phyloP scores from a whole-genome alignment of 2,113 vertebrate genomes.

The Tautogolabrus adspersus region DNA sequence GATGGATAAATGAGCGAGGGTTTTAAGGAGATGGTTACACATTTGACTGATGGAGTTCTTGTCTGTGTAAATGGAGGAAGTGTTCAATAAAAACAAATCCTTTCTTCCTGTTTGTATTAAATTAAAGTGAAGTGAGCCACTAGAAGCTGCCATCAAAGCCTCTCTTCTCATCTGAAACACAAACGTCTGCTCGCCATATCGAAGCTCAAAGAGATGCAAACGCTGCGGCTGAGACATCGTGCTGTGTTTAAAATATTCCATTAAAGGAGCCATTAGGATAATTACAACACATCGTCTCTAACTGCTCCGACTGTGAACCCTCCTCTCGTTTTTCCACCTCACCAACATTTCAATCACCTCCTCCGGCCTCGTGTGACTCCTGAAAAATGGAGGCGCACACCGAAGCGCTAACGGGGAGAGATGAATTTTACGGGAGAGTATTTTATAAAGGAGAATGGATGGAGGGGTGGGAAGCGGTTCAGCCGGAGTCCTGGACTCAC shows the following conservation, averaged over 20 bases:
- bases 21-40: no score
- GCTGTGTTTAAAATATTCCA: conserved; percentile 50
- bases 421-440: background rate
- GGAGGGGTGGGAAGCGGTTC: background rate
- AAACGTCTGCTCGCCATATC: conserved; percentile 7
- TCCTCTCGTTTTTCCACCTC: conserved; percentile 2
- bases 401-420: conserved; percentile 1
- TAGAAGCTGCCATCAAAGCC: background rate
- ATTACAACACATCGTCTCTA: conserved; percentile 39
- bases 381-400: background rate
- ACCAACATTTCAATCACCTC: background rate
- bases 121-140: background rate
- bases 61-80: background rate
- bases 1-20: background rate
- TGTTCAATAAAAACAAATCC: background rate
- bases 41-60: background rate
- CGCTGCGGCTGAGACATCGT: background rate
- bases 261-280: conserved; percentile 56
- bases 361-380: background rate
- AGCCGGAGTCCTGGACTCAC: background rate
- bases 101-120: background rate
- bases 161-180: conserved; percentile 10
- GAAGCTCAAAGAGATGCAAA: conserved; percentile 33
- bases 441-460: background rate
- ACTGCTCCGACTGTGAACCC: conserved; percentile 20